phyloP scores from a whole-genome alignment of 1,140 invertebrate genomes.

The Drosophila tristis region DNA sequence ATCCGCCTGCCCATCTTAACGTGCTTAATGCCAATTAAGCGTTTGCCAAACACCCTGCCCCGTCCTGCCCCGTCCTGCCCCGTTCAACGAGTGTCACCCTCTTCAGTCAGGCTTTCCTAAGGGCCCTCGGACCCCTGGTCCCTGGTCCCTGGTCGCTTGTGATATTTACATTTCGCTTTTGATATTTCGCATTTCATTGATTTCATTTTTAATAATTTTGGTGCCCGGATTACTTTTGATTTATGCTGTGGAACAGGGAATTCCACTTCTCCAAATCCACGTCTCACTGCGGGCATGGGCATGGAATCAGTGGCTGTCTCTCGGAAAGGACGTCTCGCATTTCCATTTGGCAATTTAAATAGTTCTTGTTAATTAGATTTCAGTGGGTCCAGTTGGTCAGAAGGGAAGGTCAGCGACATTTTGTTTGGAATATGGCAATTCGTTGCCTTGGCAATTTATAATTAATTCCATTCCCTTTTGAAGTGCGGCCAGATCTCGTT shows the following conservation, averaged over 20 bases:
- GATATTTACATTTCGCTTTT: slow-evolving; percentile 63
- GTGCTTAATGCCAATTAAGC: slow-evolving; percentile 80
- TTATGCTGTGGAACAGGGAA: neutral
- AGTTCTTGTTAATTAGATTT: slow-evolving; percentile 63
- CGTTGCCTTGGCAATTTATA: slow-evolving; percentile 34
- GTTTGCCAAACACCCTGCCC: slow-evolving; percentile 50
- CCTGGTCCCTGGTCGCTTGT: neutral
- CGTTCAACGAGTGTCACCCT: slow-evolving; percentile 32
- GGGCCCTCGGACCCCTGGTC: too few species aligned
- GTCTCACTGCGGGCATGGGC: slow-evolving; percentile 6
- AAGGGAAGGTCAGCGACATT: slow-evolving; percentile 10
- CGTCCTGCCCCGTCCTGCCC: neutral
- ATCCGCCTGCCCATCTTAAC: slow-evolving; percentile 40
- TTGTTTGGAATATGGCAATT: neutral
- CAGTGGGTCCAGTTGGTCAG: neutral
- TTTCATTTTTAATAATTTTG: slow-evolving; percentile 54
- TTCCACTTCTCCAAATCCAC: slow-evolving; percentile 24
- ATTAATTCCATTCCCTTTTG: neutral
- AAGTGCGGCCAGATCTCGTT: slow-evolving; percentile 7
- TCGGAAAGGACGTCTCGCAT: neutral
- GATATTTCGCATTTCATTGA: slow-evolving; percentile 72
- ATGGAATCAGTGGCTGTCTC: slow-evolving; percentile 4
- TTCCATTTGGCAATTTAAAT: slow-evolving; percentile 35
- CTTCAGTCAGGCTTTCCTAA: neutral
- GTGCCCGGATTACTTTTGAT: slow-evolving; percentile 23